These are phyloP conservation scores for Drosophila limbata DNA, from an alignment of 2,888 invertebrate genomes.

Conservation along the genomic window DNA sequence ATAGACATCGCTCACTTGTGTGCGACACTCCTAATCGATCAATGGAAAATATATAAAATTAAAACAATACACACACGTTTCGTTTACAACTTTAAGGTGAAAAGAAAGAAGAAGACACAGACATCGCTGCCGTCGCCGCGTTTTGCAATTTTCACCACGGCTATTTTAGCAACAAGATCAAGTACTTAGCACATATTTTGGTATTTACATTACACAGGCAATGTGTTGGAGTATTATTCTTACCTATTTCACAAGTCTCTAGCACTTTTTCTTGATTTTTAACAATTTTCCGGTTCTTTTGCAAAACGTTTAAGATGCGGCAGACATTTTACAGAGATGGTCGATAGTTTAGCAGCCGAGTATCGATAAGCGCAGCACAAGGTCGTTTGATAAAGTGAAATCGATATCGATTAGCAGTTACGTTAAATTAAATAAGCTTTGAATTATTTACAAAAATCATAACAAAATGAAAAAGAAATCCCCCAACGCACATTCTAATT, in stretches of 20 bases:
- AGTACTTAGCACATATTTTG: background rate
- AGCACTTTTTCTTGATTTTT: constrained; percentile 43
- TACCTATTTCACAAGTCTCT: constrained; percentile 53
- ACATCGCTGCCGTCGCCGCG: constrained; percentile 51
- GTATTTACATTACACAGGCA: background rate
- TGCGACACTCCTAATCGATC: constrained; percentile 38
- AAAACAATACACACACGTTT: constrained; percentile 40
- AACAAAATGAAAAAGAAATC: constrained; percentile 32
- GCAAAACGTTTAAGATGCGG: constrained; percentile 77
- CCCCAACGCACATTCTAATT: constrained; percentile 46
- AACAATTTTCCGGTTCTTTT: constrained; percentile 61
- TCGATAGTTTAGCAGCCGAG: constrained; percentile 26
- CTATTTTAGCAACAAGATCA: constrained; percentile 35
- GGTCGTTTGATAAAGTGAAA: background rate
- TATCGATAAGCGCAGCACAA: constrained; percentile 14
- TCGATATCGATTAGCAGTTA: background rate
- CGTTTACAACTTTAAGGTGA: constrained; percentile 13
- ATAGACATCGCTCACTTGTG: constrained; percentile 80
- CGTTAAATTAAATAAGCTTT: constrained; percentile 15
- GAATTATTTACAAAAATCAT: constrained; percentile 30
- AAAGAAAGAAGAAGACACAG: constrained; percentile 49
- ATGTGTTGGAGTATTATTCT: background rate
- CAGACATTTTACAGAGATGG: constrained; percentile 66
- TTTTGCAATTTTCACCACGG: constrained; percentile 56
- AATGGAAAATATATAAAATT: constrained; percentile 30